A percentile compares a stretch with the other conserved stretches of the same genome.
phyloP scores from a whole-genome alignment of 2,888 invertebrate species.

The Myopa tessellatipennis region DNA sequence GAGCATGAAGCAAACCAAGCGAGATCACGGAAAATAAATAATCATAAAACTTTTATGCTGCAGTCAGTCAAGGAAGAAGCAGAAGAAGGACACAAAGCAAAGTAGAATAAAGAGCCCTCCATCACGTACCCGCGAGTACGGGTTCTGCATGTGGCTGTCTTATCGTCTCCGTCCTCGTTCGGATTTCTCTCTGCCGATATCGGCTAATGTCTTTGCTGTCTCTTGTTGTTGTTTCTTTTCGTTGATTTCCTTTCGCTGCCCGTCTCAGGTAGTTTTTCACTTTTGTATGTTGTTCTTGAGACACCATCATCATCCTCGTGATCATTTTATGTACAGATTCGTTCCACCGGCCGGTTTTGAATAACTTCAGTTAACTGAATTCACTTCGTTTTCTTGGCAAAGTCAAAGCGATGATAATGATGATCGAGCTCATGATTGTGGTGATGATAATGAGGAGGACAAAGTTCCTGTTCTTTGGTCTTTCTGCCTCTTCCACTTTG shows the following conservation, averaged over 20 bases:
- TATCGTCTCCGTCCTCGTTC: background rate
- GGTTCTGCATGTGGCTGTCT: slow-evolving; percentile 35
- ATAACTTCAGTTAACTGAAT: background rate
- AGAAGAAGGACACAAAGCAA: background rate
- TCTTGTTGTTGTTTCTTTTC: background rate
- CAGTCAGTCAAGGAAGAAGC: slow-evolving; percentile 29
- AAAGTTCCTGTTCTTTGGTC: slow-evolving; percentile 3
- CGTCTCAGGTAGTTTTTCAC: slow-evolving; percentile 11
- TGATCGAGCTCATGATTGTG: background rate
- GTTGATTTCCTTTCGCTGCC: background rate
- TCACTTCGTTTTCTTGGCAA: background rate
- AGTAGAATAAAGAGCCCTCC: slow-evolving; percentile 39
- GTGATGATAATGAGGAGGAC: background rate
- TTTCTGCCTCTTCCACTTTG: background rate
- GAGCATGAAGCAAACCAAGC: slow-evolving; percentile 3
- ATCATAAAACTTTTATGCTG: slow-evolving; percentile 26
- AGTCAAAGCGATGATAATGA: background rate
- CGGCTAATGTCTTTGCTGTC: slow-evolving; percentile 6
- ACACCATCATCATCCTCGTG: background rate
- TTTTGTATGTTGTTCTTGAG: background rate
- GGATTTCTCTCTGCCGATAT: background rate
- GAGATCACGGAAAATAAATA: slow-evolving; percentile 20
- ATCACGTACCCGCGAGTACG: slow-evolving; percentile 48
- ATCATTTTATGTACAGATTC: background rate
- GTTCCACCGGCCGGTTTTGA: no score